Base-by-base conservation (phyloP, 2,888 invertebrate species). In the Diarsia rubi region DNA sequence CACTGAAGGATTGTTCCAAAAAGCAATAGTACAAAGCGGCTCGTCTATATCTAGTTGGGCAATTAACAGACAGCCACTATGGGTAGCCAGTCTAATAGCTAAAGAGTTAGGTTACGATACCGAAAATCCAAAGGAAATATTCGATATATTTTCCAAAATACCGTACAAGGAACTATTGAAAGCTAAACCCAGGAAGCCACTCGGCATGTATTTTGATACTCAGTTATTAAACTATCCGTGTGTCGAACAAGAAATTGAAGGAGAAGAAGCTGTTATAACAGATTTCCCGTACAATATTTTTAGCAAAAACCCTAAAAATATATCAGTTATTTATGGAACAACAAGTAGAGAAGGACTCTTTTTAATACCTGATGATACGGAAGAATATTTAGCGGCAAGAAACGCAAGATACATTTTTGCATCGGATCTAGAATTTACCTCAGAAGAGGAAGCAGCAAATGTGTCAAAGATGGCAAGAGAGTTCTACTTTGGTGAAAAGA, bases 401-500 rank as follows among this genome's bases (percentile, higher is more conserved):
- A 90, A 94, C 78, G 87, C 88, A 4, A 91, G 87, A 69, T 95
- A 95, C 81, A 82, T 95, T 8, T 94, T 96, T 84, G 95, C 95
- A 42, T 93, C 95, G 9, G 96, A 96, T 88, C 86, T 96, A 75
- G 85, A 88, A 57, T 95, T 96, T 84, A 31, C 89, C 24, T 88
- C 92, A 2, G 92, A 94, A 78, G 82, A 89, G n/a, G 90, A 92
- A 89, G 95, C 93, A 3, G 84, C 86, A 2, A 75, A 78, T 54
- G 86, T 89, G 19, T 91, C 94, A 24, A 87, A 87, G 75, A 86
- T 90, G 86, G 79, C 95, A 37, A 92, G 90, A 90, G 87, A 95
- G 86, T 87, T 96, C 73, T 97, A 97, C 31, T 94, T 97, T 67
- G 93, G 92, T 74, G 91, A 93, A 88, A 95, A 97, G 67, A 93